Conservation (phyloP, 1,140 invertebrate genomes). For the Reticulitermes speratus region DNA sequence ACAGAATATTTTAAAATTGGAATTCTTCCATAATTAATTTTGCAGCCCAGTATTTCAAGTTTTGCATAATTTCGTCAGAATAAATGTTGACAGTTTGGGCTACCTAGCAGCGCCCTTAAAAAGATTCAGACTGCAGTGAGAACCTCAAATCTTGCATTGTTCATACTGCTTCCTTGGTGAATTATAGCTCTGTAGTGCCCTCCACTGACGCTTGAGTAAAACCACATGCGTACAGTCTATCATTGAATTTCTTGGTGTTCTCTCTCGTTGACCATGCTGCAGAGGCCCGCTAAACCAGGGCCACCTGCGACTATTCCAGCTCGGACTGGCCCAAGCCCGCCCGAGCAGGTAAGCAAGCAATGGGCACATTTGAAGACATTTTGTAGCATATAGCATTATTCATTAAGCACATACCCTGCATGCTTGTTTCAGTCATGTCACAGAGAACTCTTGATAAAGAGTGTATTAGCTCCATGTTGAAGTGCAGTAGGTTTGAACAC, state of each 20-base stretch:
- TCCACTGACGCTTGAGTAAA: slow-evolving; percentile 23
- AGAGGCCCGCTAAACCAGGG: slow-evolving; percentile 59
- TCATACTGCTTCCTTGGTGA: background rate
- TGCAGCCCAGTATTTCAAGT: no score
- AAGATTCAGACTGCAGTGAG: no score
- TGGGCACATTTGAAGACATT: background rate
- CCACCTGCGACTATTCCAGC: slow-evolving; percentile 34
- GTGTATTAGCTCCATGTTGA: background rate
- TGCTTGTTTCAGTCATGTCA: background rate
- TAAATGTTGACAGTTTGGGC: background rate
- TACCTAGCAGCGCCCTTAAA: background rate
- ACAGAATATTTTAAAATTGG: no score
- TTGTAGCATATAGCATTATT: slow-evolving; percentile 27
- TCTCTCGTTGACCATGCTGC: slow-evolving; percentile 47
- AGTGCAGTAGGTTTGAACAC: background rate
- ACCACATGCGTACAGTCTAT: slow-evolving; percentile 14
- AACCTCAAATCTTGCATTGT: background rate
- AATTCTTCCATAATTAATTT: no score
- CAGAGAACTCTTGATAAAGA: no score
- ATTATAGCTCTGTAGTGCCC: background rate
- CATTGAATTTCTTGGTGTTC: slow-evolving; percentile 45
- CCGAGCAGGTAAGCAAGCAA: slow-evolving; percentile 57
- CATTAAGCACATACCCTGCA: background rate
- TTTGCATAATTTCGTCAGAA: no score
- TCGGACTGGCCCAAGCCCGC: slow-evolving; percentile 45